These are phyloP conservation scores for Balaeniceps rex DNA, from an alignment of 2,113 vertebrate species.

Conservation along the genomic window DNA sequence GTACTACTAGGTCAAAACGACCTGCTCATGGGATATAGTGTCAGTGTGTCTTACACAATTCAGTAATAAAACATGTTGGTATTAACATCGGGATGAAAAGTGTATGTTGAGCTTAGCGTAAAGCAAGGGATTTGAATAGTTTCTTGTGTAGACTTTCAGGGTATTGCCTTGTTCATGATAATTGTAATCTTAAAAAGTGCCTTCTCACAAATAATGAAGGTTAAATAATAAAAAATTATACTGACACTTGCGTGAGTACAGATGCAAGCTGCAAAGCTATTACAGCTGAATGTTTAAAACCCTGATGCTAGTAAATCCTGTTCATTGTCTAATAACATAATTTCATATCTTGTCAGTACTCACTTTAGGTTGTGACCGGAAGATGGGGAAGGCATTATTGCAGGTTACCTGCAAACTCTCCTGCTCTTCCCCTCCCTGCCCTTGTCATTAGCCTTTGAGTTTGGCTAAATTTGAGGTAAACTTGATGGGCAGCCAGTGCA, in stretches of 20 bases:
- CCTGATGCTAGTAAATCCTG: neutral
- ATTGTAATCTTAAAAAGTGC: neutral
- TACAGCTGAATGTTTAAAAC: neutral
- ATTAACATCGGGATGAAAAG: neutral
- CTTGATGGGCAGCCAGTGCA: rapidly evolving
- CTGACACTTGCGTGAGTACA: neutral
- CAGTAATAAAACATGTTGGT: neutral
- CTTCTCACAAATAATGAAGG: neutral
- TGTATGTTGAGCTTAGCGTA: rapidly evolving
- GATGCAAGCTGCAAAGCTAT: neutral
- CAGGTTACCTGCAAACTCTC: neutral
- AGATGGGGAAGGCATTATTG: neutral
- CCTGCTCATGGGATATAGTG: neutral
- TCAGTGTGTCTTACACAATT: neutral
- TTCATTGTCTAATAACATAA: neutral
- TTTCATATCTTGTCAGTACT: neutral
- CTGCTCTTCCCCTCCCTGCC: neutral
- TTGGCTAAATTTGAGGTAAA: neutral
- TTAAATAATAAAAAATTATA: neutral
- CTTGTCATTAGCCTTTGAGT: neutral
- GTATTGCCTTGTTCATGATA: neutral
- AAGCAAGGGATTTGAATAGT: neutral
- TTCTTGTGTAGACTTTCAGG: neutral
- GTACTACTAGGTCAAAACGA: neutral
- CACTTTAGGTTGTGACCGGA: neutral